A percentile compares a stretch with the other conserved stretches of the same genome.
These are phyloP conservation scores for Macrostomum lignano DNA, from an alignment of 1,140 invertebrate genomes.

Conservation along the genomic window DNA sequence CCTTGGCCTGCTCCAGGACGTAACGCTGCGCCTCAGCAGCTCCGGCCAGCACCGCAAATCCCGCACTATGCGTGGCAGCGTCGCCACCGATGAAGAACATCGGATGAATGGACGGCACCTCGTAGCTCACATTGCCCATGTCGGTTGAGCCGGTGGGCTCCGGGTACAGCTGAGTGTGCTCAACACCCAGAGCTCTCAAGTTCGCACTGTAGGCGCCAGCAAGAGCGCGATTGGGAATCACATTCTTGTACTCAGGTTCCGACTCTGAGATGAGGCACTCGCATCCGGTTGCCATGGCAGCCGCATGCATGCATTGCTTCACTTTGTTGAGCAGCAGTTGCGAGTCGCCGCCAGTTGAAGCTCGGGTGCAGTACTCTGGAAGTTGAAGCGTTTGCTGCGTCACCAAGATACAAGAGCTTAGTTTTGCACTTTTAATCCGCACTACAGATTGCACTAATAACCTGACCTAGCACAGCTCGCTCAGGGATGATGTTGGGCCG, in stretches of 20 bases:
- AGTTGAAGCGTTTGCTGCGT: no score
- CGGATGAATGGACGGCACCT: conserved; percentile 22
- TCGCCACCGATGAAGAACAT: conserved; percentile 14
- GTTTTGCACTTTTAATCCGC: no score
- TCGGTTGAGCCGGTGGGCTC: conserved; percentile 12
- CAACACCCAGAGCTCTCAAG: background rate
- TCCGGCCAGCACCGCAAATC: conserved; percentile 15
- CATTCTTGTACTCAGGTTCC: conserved; percentile 1
- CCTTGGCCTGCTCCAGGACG: conserved; percentile 13
- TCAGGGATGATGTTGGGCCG: conserved; percentile 25
- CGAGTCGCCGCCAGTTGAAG: no score
- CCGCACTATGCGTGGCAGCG: conserved; percentile 14
- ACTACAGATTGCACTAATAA: background rate
- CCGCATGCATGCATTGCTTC: conserved; percentile 15
- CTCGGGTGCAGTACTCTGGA: no score
- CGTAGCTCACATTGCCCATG: conserved; percentile 23
- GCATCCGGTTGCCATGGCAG: conserved; percentile 20
- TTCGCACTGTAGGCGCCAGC: conserved; percentile 2
- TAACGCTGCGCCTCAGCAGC: conserved; percentile 13
- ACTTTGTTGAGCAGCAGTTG: no score
- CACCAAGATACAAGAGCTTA: no score
- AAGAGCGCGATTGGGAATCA: background rate
- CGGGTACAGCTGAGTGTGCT: conserved; percentile 3
- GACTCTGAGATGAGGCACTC: conserved; percentile 1
- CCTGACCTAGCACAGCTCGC: conserved; percentile 9